A percentile compares a stretch with the other conserved stretches of the same genome.
phyloP scores from a whole-genome alignment of 2,888 invertebrate genomes.

The Drosophila atroscutellata region DNA sequence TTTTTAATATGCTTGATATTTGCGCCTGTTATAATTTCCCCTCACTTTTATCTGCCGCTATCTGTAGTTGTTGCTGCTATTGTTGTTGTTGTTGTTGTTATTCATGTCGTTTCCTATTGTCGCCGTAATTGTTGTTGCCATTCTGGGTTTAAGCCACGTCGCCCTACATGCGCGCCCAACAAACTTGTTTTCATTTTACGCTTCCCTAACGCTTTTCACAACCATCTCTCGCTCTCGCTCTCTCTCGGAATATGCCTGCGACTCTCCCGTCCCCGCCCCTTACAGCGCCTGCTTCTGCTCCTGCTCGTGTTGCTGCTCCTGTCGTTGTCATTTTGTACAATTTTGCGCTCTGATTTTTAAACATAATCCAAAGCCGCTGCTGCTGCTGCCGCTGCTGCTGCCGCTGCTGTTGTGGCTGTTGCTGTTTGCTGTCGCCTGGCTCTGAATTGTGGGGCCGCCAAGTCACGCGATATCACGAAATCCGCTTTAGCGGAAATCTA shows the following conservation, averaged over 20 bases:
- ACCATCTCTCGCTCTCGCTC: conserved; percentile 28
- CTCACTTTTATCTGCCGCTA: conserved; percentile 14
- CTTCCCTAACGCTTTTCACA: conserved; percentile 75
- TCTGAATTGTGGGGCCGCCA: conserved; percentile 66
- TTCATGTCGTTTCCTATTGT: conserved; percentile 80
- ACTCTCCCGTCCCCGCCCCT: not conserved
- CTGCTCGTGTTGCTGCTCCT: conserved; percentile 22
- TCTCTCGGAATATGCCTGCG: conserved; percentile 1
- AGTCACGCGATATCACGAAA: conserved; percentile 81
- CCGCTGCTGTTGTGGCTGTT: conserved; percentile 5
- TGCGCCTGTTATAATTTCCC: conserved; percentile 73
- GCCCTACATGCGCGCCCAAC: conserved; percentile 74
- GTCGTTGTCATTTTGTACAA: conserved; percentile 77
- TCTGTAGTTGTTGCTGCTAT: conserved; percentile 28
- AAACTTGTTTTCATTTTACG: conserved; percentile 81
- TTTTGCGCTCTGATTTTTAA: conserved; percentile 81
- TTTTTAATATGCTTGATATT: conserved; percentile 80
- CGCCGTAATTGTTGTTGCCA: conserved; percentile 80
- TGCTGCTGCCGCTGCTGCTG: conserved; percentile 28
- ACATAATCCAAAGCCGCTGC: conserved; percentile 69
- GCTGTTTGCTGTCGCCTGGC: conserved; percentile 25
- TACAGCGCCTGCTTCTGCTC: not conserved
- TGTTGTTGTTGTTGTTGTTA: conserved; percentile 72
- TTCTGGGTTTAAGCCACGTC: conserved; percentile 72
- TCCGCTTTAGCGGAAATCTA: conserved; percentile 81